Base-by-base conservation (phyloP, 2,113 vertebrate species). In the Gallinago paraguaiae region DNA sequence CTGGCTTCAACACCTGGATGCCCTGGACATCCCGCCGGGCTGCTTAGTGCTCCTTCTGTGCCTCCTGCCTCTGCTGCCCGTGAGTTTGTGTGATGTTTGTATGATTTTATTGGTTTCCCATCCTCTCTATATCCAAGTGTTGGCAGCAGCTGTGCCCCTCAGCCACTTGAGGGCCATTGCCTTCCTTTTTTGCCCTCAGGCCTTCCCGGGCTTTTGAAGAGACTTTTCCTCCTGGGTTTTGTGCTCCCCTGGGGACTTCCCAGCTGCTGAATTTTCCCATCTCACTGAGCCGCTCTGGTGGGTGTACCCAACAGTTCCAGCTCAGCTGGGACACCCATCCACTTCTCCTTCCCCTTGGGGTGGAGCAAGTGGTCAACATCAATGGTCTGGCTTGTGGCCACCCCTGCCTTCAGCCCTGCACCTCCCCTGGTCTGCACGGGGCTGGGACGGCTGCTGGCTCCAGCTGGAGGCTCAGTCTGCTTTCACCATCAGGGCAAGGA, bases 121-220 rank as follows among this genome's bases (percentile, higher is more conserved):
- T 4, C 64, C 83, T 68, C 6, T 0, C 28, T 65, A 2, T 19
- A 30, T 18, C 43, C 9, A 16, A 33, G 24, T 37, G 51, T 45
- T 53, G 61, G 48, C 86, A 68, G 53, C 48, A 82, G 48, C 35
- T 67, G 43, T 76, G 20, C 45, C 37, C 17, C 0, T 1, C 2
- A 0, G 27, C 59, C 35, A 46, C 22, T 43, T 1, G 5, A 33
- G 37, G 24, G 37, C 10, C 23, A 12, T 6, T 8, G 8, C 15
- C 39, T 64, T 90, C 68, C 17, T 64, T 14, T 31, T 45, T 1
- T 6, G 37, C 35, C 54, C 75, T 75, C 43, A 70, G 61, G 4
- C 30, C 64, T 76, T 53, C 51, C 67, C 50, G 41, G 4, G 17
- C 35, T 67, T 69, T 65, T 45, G 11, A 35, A 61, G 33, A 30